Conservation (phyloP, 2,797 vertebrate genomes). For the Argya squamiceps region DNA sequence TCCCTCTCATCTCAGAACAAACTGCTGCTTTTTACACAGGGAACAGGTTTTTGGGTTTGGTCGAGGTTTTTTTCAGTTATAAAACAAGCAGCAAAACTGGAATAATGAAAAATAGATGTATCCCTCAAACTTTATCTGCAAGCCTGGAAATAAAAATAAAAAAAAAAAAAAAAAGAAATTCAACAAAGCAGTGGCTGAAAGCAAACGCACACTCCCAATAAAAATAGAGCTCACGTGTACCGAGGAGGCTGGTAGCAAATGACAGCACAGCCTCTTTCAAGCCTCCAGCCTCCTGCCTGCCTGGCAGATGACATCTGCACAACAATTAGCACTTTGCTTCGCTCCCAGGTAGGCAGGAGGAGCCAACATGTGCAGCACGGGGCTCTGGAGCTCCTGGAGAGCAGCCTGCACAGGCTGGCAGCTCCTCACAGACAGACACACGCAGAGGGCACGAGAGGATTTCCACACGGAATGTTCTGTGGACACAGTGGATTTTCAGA, state of each 20-base stretch:
- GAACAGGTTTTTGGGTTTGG: neutral
- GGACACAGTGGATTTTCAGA: neutral
- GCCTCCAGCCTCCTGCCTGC: conserved; percentile 47
- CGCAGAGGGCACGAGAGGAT: neutral
- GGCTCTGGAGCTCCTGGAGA: conserved; percentile 4
- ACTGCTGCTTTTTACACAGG: neutral
- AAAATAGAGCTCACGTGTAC: conserved; percentile 67
- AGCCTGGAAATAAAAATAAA: conserved; percentile 2
- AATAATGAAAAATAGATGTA: conserved; percentile 43
- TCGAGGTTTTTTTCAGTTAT: neutral
- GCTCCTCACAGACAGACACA: neutral
- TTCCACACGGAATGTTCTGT: neutral
- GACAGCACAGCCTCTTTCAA: conserved; percentile 42
- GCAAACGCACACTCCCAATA: neutral
- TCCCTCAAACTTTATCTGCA: conserved; percentile 21
- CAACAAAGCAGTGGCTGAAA: conserved; percentile 51
- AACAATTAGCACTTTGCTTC: conserved; percentile 41
- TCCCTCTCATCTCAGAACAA: neutral
- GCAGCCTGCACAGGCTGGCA: neutral
- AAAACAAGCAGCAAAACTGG: neutral
- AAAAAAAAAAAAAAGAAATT: neutral
- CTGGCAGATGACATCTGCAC: conserved; percentile 51
- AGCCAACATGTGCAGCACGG: neutral
- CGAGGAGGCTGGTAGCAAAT: conserved; percentile 25
- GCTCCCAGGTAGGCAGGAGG: conserved; percentile 44